Base-by-base conservation (phyloP, 2,797 vertebrate species). In the Acrossocheilus wenchowensis region DNA sequence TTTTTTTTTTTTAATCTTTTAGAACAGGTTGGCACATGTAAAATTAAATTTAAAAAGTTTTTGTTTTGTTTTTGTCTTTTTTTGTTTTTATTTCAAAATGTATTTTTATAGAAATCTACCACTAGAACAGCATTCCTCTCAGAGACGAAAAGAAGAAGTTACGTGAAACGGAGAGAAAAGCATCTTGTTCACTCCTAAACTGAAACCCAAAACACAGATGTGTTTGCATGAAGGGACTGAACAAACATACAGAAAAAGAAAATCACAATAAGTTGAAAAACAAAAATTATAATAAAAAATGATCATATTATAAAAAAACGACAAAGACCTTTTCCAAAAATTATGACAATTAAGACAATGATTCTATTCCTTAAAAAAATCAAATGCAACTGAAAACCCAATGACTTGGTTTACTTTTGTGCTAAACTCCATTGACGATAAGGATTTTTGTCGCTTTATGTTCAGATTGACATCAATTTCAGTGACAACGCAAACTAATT, bases 21-120 rank as follows among this genome's bases (percentile, higher is more conserved):
- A 95, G 95, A 97, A 96, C 94, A 97, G 95, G 92, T 96, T 94
- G 96, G 96, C 96, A 97, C 97, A 97, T 95, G 96, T 94, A 94
- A 96, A 96, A 96, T 94, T 89, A 95, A 97, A 95, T 94, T 89
- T 92, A 94, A 96, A 95, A 95, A 94, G 87, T 90, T 92, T 92
- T 89, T 90, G 90, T 82, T 92, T 89, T 92, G 90, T 83, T 92
- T 93, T 91, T 88, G 72, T 94, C 94, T 89, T 93, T 90, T 78
- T 92, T 93, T 89, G 85, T 73, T 94, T 95, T 95, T 94, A 94
- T 94, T 95, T 94, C 92, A 95, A 96, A 96, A 96, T 90, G n/a
- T 94, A 92, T 91, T 94, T 94, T 94, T 93, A 96, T 96, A 96
- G 93, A 97, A 97, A 97, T 96, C 96, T 97, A 96, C 95, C 92